Evolutionary conservation across 2,888 invertebrate species (phyloP).

Genomic region (Agonopterix heracliana): DNA sequence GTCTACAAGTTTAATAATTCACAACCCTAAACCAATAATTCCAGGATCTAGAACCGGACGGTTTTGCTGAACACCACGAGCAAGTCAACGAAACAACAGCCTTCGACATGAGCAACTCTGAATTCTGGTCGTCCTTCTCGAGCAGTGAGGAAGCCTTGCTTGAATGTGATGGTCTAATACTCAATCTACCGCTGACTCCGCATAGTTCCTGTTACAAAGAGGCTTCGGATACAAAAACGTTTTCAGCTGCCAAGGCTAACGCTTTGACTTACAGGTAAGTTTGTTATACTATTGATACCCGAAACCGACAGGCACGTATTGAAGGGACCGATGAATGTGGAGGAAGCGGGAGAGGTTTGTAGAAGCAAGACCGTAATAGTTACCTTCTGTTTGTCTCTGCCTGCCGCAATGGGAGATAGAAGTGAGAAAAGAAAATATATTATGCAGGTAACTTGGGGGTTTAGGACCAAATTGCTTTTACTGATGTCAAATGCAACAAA

Average conservation of each 20-base stretch:
- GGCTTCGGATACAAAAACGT: conserved; percentile 55
- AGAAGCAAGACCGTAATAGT: no score
- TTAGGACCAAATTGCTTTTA: no score
- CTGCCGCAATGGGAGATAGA: no score
- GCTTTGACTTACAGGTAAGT: conserved; percentile 81
- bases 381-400: no score
- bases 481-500: no score
- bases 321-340: background rate
- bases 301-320: background rate
- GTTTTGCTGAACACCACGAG: conserved; percentile 79
- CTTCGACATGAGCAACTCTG: conserved; percentile 84
- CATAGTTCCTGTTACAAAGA: conserved; percentile 70
- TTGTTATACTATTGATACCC: background rate
- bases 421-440: no score
- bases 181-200: conserved; percentile 83
- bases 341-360: background rate
- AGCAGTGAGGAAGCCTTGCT: conserved; percentile 86
- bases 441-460: no score
- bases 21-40: background rate
- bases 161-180: conserved; percentile 83
- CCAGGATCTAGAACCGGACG: conserved; percentile 77
- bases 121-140: conserved; percentile 88
- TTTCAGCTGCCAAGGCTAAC: conserved; percentile 73
- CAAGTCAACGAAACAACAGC: conserved; percentile 79
- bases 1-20: no score